Evolutionary conservation across 2,888 invertebrate species (phyloP), one percentile per base, ranked within the genome.

Genomic region (Reticulitermes lucifugus): DNA sequence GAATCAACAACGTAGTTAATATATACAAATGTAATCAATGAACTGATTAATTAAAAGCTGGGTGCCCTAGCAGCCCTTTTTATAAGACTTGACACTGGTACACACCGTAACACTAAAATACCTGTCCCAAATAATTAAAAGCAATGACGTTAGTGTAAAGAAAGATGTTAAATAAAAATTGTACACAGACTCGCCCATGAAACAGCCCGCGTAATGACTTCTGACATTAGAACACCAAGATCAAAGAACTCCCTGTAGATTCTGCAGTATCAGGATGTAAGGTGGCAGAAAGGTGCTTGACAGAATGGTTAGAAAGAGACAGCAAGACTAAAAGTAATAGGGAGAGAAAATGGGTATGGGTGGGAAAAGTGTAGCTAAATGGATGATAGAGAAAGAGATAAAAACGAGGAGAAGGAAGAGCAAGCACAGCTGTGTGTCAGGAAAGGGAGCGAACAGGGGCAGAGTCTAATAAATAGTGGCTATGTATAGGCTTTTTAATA

Each of bases 401-500:
- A 43, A 75, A 35, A 25, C 29, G 29, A 79, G 3, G 35, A 43
- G 29, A n/a, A 79, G 59, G 41, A 46, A 73, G 73, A 77, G 41
- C 41, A 73, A 41, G 73, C 22, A 35, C 75, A 75, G 75, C 75
- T 75, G 75, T 75, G 29, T 73, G 43, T 75, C 43, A 75, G 77
- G n/a, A 77, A 22, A 77, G 46, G 46, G 35, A 41, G 46, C 6
- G 12, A 46, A 75, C 21, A 75, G 43, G 21, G 25, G 22, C 41
- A 46, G 77, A 46, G 7, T 46, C 21, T 77, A 77, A 77, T 77
- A 77, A 77, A 77, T 77, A 77, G 77, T 46, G n/a, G 77, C 41
- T 46, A 77, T 77, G 51, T 77, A 77, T 77, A 77, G 77, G 77
- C 77, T 77, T 77, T 77, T 77, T 77, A 77, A 77, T 77, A 77